These are phyloP conservation scores for Sipunculus nudus DNA, from an alignment of 2,888 invertebrate genomes.

Conservation along the genomic window DNA sequence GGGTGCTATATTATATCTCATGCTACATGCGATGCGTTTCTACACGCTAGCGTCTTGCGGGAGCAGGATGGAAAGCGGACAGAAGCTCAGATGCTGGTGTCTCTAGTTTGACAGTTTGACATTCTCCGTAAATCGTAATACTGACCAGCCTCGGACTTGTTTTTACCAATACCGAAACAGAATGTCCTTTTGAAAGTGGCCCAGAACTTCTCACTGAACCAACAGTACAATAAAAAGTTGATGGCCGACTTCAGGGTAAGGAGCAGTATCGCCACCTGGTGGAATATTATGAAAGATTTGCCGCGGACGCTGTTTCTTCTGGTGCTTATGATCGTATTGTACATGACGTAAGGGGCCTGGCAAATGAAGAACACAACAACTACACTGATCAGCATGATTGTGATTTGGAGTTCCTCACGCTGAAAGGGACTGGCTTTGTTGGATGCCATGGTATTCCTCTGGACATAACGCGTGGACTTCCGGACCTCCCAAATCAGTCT, in stretches of 20 bases:
- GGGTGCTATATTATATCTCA: too few relatives aligned
- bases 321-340: conserved; percentile 34
- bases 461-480: conserved; percentile 57
- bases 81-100: too few relatives aligned
- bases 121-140: too few relatives aligned
- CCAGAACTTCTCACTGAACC: conserved; percentile 65
- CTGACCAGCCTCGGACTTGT: too few relatives aligned
- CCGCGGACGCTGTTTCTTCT: conserved; percentile 12
- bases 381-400: conserved; percentile 60
- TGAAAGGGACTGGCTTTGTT: conserved; percentile 44
- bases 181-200: conserved; percentile 59
- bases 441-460: conserved; percentile 43
- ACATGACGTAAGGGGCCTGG: conserved; percentile 57
- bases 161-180: too few relatives aligned
- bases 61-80: too few relatives aligned
- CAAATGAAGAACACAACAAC: conserved; percentile 61
- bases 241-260: conserved; percentile 59
- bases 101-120: too few relatives aligned
- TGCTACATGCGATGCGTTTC: too few relatives aligned
- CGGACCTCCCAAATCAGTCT: conserved; percentile 59
- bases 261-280: conserved; percentile 41
- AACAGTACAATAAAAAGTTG: conserved; percentile 64
- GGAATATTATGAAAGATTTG: conserved; percentile 22
- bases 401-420: conserved; percentile 59
- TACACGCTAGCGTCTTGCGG: too few relatives aligned